phyloP scores from a whole-genome alignment of 92 coral and sea anemone genomes.

The Epizoanthus scotinus region DNA sequence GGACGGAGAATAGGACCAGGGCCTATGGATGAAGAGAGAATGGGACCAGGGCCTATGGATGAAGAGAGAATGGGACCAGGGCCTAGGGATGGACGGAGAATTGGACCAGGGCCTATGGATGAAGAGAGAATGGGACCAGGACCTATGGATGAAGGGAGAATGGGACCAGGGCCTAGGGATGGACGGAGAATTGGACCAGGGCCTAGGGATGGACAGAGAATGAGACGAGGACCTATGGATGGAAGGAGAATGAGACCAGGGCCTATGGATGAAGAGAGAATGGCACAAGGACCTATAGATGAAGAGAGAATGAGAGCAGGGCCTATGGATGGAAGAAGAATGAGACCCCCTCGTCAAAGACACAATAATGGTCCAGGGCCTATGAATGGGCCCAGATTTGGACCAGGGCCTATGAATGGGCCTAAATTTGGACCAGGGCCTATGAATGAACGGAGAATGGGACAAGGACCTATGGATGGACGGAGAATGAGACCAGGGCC shows the following conservation, averaged over 20 bases:
- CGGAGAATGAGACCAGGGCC: neutral
- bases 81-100: neutral
- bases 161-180: too few species aligned
- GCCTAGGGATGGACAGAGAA: too few species aligned
- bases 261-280: too few species aligned
- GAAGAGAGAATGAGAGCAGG: too few species aligned
- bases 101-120: constrained; percentile 4
- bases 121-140: neutral
- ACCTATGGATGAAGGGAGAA: neutral
- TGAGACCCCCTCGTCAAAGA: too few species aligned
- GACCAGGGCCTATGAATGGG: constrained; percentile 4
- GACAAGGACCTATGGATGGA: neutral
- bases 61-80: neutral
- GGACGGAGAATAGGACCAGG: constrained; percentile 10
- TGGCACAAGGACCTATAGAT: too few species aligned
- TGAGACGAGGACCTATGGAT: too few species aligned
- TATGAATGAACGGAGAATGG: constrained; percentile 1
- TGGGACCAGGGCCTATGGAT: neutral
- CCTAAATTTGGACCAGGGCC: neutral
- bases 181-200: too few species aligned
- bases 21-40: neutral
- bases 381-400: neutral
- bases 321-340: too few species aligned
- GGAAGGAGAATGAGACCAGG: too few species aligned
- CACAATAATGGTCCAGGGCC: neutral